Percentiles rank a stretch among this genome's conserved stretches.
These are phyloP conservation scores for Falco biarmicus DNA, from an alignment of 2,797 vertebrate species.

Conservation along the genomic window DNA sequence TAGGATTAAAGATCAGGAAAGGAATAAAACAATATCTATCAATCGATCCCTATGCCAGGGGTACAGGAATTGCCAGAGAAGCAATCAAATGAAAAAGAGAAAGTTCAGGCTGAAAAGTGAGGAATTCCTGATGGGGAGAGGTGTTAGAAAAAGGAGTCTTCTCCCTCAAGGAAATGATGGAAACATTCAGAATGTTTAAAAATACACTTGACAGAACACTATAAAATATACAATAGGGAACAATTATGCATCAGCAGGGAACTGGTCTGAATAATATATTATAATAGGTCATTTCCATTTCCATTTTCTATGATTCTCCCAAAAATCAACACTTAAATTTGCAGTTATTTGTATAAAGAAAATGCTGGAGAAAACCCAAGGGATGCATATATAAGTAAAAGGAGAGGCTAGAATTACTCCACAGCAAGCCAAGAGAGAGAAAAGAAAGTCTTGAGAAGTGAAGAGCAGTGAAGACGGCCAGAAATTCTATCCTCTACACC, in stretches of 20 bases:
- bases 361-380: slow-evolving; percentile 58
- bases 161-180: slow-evolving; percentile 44
- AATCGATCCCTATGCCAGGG: background rate
- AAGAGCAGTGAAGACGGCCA: background rate
- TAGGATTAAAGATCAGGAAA: background rate
- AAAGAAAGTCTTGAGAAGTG: background rate
- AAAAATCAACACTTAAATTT: slow-evolving; percentile 70
- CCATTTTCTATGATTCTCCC: slow-evolving; percentile 61
- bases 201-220: slow-evolving; percentile 56
- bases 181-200: slow-evolving; percentile 47
- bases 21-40: background rate
- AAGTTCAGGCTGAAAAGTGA: background rate
- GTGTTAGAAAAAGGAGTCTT: slow-evolving; percentile 20
- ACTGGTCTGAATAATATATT: slow-evolving; percentile 62
- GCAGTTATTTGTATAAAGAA: slow-evolving; percentile 64
- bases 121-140: background rate
- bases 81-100: background rate
- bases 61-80: background rate
- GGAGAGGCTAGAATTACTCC: slow-evolving; percentile 51
- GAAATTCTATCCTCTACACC: slow-evolving; percentile 21
- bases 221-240: slow-evolving; percentile 67
- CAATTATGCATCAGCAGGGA: slow-evolving; percentile 63
- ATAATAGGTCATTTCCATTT: slow-evolving; percentile 70
- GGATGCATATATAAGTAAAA: slow-evolving; percentile 55
- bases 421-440: slow-evolving; percentile 35